Evolutionary conservation across 2,797 vertebrate species (phyloP), one percentile per base, ranked within the genome.

Genomic region (Squalus acanthias): DNA sequence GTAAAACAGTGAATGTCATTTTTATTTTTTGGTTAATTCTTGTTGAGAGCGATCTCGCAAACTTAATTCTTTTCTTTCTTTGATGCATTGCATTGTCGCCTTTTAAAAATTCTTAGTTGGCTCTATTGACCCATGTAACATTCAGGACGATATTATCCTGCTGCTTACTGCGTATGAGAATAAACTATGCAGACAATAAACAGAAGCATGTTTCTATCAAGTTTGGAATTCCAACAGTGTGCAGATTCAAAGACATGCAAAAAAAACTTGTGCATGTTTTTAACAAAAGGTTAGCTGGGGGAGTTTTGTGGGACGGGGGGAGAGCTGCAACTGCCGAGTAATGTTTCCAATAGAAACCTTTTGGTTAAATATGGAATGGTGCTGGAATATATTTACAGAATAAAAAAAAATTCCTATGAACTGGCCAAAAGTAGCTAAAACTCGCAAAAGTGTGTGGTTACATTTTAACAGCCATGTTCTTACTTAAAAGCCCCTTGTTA

Each of bases 281-380:
- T 9, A n/a, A n/a, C 53, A 67, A 39, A 67, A 46, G 96, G 57
- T 74, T n/a, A 67, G 57, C 33, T 60, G 96, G 60, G 92, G 46
- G 60, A 76, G 60, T 79, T 53, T 70, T 70, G 91, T 76, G 70
- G 95, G 85, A 69, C 79, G 24, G 94, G 39, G 96, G 96, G 96
- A 96, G 93, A 96, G 89, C 94, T 22, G 92, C 96, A 96, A 96
- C 95, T 96, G 22, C 93, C 95, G 79, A 67, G 17, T 93, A 46
- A 93, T 15, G 46, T 39, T 60, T 92, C 4, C 67, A 92, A 92
- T 39, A 17, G 33, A 65, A 92, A 3, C 17, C 3, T 39, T 93
- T 67, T n/a, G 17, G 17, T 93, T 67, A 93, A 46, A 46, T 26
- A 26, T 46, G 10, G n/a, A 67, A 69, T 93, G 20, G 13, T 46